Base-by-base conservation (phyloP, 2,113 vertebrate species). In the Glaucomys volans region DNA sequence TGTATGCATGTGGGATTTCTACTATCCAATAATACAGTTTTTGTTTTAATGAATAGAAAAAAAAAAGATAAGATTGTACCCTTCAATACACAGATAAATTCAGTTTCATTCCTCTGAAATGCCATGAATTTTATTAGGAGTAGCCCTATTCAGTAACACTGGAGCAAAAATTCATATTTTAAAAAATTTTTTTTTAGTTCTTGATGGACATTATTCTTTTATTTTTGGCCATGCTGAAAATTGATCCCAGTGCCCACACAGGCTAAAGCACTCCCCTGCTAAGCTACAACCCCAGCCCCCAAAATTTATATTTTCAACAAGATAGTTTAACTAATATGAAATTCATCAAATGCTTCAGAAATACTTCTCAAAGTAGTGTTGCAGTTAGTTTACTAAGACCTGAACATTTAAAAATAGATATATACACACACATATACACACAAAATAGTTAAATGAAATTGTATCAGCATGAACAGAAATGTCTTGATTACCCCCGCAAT, bases 291-390 rank as follows among this genome's bases (percentile, higher is more conserved):
- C 18, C 54, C 54, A 57, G 54, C 18, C 54, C 54, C 18, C 54
- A 57, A 57, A 20, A 57, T 57, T 67, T 71, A 83, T 84, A 72
- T 59, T 88, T 81, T 57, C 35, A 75, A 42, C 57, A 93, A 85
- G 57, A 57, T 84, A 96, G 32, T 90, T 16, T 95, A 77, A 32
- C 50, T 95, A 40, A 18, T 67, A 76, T 35, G n/a, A 71, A 84
- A 85, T 30, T 85, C 74, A 77, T 75, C 0, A 42, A 62, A 95
- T 77, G 42, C 77, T 97, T 96, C 91, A 93, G 40, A 96, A 95
- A 95, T 83, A 90, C 32, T n/a, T 59, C 74, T 71, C 28, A 96
- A 95, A 85, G 12, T n/a, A n/a, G n/a, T n/a, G n/a, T 32, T 52
- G 18, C 18, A 62, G 17, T 87, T 95, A 95, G 16, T 94, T 94